Conservation (phyloP, 2,888 invertebrate species). For the Lingula anatina region DNA sequence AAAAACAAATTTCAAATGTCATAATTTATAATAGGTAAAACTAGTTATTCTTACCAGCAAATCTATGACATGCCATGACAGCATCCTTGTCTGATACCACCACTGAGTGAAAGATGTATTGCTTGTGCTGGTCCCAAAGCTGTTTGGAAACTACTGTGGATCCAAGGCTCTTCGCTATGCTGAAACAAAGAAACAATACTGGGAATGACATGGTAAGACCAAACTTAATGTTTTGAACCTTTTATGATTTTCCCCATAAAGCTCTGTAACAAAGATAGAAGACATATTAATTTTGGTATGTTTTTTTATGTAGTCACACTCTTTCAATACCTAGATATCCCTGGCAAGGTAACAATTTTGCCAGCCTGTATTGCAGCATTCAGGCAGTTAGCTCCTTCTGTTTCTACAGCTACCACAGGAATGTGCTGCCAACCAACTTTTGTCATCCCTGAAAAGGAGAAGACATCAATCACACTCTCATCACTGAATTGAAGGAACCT, state of each 20-base stretch:
- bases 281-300: no score
- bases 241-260: no score
- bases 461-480: no score
- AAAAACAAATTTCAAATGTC: no score
- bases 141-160: slow-evolving; percentile 43
- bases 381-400: slow-evolving; percentile 54
- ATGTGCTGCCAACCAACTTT: slow-evolving; percentile 49
- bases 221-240: no score
- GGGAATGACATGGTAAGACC: no score
- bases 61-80: slow-evolving; percentile 47
- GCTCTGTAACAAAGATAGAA: no score
- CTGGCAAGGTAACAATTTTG: slow-evolving; percentile 46
- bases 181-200: no score
- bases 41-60: slow-evolving; percentile 45
- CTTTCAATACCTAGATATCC: slow-evolving; percentile 53
- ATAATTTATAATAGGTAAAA: background rate
- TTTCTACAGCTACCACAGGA: slow-evolving; percentile 56
- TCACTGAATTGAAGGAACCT: no score
- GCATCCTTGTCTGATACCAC: slow-evolving; percentile 52
- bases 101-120: slow-evolving; percentile 45
- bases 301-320: no score
- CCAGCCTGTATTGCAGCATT: slow-evolving; percentile 51
- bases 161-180: slow-evolving; percentile 53
- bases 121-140: slow-evolving; percentile 37
- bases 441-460: no score